Conservation (phyloP, 2,113 vertebrate genomes). For the rabbit (Oryctolagus cuniculus) region mOryCun1.1 NC_091448.1:65260001-65260500, state of each 20-base stretch:
- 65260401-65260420: background rate
- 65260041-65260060: background rate
- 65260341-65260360: too few relatives aligned
- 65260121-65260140: background rate
- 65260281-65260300: background rate
- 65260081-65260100: background rate
- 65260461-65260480: too few relatives aligned
- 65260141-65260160: background rate
- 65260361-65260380: background rate
- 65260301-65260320: background rate
- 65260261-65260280: too few relatives aligned
- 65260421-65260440: background rate
- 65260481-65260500: background rate
- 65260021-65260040: background rate
- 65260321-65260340: background rate
- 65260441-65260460: background rate
- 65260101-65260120: rapidly evolving
- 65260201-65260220: background rate
- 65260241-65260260: rapidly evolving
- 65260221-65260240: background rate
- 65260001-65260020: background rate
- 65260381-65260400: background rate
- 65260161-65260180: background rate
- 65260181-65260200: background rate
- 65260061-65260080: background rate